Conservation (phyloP, 2,888 invertebrate genomes). For the Pantelozetes paolii region DNA sequence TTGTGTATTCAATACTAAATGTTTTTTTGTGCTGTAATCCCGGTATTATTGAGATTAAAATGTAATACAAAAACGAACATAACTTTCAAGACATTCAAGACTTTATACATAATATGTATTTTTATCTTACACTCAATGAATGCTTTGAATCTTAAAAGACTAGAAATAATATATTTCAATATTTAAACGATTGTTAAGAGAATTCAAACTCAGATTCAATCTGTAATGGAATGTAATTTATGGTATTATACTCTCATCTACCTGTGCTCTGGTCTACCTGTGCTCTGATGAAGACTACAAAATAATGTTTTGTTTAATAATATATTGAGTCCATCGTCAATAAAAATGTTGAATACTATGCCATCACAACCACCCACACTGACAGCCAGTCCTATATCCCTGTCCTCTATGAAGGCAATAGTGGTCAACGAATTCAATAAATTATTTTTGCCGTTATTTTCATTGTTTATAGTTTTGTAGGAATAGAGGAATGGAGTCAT, state of each 20-base stretch:
- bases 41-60: background rate
- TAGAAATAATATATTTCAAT: background rate
- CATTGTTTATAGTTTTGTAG: background rate
- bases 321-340: constrained; percentile 24
- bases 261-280: background rate
- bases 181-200: background rate
- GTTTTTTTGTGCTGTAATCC: background rate
- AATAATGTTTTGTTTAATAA: constrained; percentile 31
- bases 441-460: constrained; percentile 18
- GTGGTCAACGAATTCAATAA: background rate
- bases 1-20: background rate
- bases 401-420: background rate
- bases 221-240: constrained; percentile 14
- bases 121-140: constrained; percentile 3
- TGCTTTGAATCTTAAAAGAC: background rate
- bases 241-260: constrained; percentile 14
- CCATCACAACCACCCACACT: constrained; percentile 24
- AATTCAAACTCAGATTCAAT: background rate
- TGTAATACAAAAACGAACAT: constrained; percentile 11
- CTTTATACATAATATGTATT: background rate
- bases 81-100: constrained; percentile 13
- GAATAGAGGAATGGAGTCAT: constrained; percentile 25
- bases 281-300: background rate
- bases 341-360: constrained; percentile 18
- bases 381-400: background rate